Base-by-base conservation (phyloP, 2,113 vertebrate genomes). In the Lipophrys pholis region DNA sequence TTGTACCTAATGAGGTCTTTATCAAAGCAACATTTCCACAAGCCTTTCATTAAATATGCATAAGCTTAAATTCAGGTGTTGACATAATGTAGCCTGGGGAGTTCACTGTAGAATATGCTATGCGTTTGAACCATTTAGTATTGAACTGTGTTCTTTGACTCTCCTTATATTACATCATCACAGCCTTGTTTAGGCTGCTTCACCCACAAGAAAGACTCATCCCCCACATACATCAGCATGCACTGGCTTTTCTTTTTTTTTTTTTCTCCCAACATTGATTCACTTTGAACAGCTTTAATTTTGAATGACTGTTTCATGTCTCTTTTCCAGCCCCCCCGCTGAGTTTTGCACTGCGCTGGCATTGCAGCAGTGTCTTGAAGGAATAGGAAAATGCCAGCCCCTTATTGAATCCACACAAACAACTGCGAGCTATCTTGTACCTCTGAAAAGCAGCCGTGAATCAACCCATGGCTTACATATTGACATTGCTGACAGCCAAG, bases 281-380 rank as follows among this genome's bases (percentile, higher is more conserved):
- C 12, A 12, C 72, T 90, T 86, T 83, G 76, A 88, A 73, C 11
- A 76, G 61, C 50, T 82, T 88, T 6, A 63, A 43, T 79, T 85
- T 69, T 80, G 15, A 86, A 76, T 54, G 69, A 81, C 78, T 69
- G 48, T 73, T 81, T 69, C 50, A 60, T 70, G 63, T 80, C 21
- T 63, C 53, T 67, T 38, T 38, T 38, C 50, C 59, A 73, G 12
- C 52, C 38, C 64, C 21, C 76, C 83, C 55, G 30, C 79, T 87
- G 86, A 76, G 85, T 68, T 68, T 63, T 50, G 35, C 53, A 8
- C 62, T 9, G 51, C 11, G 1, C 40, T 78, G 67, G 53, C 66
- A 71, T 73, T 5, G 12, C 52, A 72, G 43, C 61, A 48, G 61
- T 57, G 57, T 88, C 84, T 82, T 58, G 50, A 56, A 63, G 74